These are phyloP conservation scores for Frankliniella fusca DNA, from an alignment of 2,888 invertebrate genomes.

Conservation along the genomic window DNA sequence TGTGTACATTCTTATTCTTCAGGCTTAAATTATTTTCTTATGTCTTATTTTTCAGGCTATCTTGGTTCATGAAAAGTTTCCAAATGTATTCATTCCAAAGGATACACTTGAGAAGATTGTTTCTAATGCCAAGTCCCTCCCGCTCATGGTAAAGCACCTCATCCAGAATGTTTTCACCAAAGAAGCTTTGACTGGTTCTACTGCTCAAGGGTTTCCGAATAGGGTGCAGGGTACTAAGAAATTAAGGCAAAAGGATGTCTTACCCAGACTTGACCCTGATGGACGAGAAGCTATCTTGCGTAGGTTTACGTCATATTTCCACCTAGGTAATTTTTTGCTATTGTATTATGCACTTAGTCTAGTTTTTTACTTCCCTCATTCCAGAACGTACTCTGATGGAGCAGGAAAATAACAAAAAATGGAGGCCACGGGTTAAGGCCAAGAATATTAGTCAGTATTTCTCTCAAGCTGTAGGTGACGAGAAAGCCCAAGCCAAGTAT, in stretches of 20 bases:
- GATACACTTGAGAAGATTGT: background rate
- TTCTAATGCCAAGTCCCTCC: background rate
- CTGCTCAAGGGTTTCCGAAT: background rate
- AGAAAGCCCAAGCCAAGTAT: too few relatives aligned
- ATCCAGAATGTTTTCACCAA: background rate
- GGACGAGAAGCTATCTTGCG: background rate
- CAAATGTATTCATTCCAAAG: background rate
- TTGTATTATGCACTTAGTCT: too few relatives aligned
- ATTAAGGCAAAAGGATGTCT: background rate
- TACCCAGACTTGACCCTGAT: background rate
- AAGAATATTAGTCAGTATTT: too few relatives aligned
- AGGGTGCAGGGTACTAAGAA: background rate
- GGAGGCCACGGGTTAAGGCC: too few relatives aligned
- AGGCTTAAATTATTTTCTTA: too few relatives aligned
- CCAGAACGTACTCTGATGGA: too few relatives aligned
- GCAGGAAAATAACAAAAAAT: too few relatives aligned
- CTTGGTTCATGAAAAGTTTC: background rate
- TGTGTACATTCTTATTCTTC: too few relatives aligned
- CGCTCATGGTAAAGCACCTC: background rate
- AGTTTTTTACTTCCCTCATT: too few relatives aligned
- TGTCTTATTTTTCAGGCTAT: too few relatives aligned
- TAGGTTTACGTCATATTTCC: background rate
- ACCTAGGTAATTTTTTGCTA: too few relatives aligned
- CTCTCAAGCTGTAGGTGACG: too few relatives aligned
- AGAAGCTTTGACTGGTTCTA: background rate